A percentile compares a stretch with the other conserved stretches of the same genome.
Evolutionary conservation across 2,888 invertebrate species (phyloP).

Genomic region (Sarcophaga variegata): DNA sequence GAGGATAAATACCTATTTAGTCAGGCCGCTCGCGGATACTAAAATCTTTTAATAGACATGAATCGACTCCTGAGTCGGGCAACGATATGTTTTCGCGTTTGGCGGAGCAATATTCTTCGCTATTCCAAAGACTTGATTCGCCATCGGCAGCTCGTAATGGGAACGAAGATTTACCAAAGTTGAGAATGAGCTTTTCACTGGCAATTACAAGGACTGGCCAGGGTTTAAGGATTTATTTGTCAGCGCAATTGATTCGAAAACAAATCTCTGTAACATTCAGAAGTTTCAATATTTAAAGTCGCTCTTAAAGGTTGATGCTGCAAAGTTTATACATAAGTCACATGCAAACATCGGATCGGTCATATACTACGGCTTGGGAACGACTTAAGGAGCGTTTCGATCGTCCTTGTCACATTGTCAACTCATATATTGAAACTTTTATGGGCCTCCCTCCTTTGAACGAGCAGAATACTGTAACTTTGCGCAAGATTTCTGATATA

Average conservation of each 20-base stretch:
- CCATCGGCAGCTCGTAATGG: not conserved
- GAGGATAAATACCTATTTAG: too few species aligned
- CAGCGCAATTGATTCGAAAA: conserved; percentile 51
- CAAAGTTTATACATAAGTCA: not conserved
- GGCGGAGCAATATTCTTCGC: conserved; percentile 31
- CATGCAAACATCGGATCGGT: too few species aligned
- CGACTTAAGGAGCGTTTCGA: too few species aligned
- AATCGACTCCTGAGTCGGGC: conserved; percentile 4
- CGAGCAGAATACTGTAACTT: too few species aligned
- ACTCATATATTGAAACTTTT: too few species aligned
- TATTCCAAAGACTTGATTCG: conserved; percentile 21
- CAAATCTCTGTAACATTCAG: conserved; percentile 48
- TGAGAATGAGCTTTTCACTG: conserved; percentile 51
- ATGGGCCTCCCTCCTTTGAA: too few species aligned
- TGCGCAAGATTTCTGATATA: too few species aligned
- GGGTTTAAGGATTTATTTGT: conserved; percentile 56
- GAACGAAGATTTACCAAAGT: conserved; percentile 39
- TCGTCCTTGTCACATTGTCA: too few species aligned
- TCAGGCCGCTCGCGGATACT: not conserved
- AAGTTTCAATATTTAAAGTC: conserved; percentile 62
- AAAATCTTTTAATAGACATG: not conserved
- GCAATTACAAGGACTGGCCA: conserved; percentile 63
- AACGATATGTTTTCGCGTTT: conserved; percentile 22
- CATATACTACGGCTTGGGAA: too few species aligned
- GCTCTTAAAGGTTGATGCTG: conserved; percentile 47